These are phyloP conservation scores for Siniperca obscura DNA, from an alignment of 2,797 vertebrate genomes.

Conservation along the genomic window DNA sequence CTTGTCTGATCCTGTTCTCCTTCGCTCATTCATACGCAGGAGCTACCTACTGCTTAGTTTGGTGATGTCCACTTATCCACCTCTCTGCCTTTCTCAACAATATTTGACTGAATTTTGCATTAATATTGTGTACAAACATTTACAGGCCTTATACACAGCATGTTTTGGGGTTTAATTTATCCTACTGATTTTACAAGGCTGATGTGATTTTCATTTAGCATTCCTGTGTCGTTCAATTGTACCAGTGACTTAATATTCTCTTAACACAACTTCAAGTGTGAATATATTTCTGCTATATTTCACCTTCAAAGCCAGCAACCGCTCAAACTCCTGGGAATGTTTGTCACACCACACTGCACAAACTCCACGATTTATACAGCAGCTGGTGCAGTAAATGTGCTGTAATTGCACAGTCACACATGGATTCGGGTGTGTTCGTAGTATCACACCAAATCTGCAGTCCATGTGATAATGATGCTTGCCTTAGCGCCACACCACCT, in stretches of 20 bases:
- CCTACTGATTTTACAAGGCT: conserved; percentile 21
- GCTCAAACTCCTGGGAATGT: conserved; percentile 68
- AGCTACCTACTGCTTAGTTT: background rate
- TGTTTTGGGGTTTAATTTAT: conserved; percentile 4
- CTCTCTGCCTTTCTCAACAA: background rate
- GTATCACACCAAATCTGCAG: conserved; percentile 74
- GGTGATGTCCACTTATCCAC: background rate
- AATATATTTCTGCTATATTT: conserved; percentile 64
- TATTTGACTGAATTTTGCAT: background rate
- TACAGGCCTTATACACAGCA: background rate
- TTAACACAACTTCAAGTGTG: conserved; percentile 58
- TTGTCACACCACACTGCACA: conserved; percentile 69
- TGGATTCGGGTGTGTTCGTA: conserved; percentile 67
- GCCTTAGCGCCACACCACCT: conserved; percentile 28
- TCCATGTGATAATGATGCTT: conserved; percentile 73
- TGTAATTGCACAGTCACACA: conserved; percentile 79
- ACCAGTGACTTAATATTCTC: conserved; percentile 57
- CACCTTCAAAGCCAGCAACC: conserved; percentile 66
- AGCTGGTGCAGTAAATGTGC: conserved; percentile 79
- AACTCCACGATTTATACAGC: conserved; percentile 71
- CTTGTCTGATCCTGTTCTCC: conserved; percentile 5
- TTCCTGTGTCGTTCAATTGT: conserved; percentile 27
- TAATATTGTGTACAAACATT: background rate
- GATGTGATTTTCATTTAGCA: conserved; percentile 31
- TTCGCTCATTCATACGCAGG: background rate